Conservation (phyloP, 2,797 vertebrate species). For the Leptodactylus fallax region DNA sequence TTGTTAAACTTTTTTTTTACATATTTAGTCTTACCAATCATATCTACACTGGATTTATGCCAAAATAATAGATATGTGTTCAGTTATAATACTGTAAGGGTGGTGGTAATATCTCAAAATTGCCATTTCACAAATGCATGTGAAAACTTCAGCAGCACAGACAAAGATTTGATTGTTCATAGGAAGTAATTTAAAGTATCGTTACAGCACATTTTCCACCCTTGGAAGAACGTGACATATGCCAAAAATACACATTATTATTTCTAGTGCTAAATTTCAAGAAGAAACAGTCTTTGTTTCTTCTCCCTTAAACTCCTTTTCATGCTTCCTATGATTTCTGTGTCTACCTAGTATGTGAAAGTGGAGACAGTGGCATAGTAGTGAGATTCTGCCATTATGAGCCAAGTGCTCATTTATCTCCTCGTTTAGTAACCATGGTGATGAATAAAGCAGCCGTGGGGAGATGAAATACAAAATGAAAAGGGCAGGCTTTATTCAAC, state of each 20-base stretch:
- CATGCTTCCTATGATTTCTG: constrained; percentile 1
- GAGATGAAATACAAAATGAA: constrained; percentile 47
- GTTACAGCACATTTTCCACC: not conserved
- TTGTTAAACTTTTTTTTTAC: too few species aligned
- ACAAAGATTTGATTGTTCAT: not conserved
- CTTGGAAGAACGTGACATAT: not conserved
- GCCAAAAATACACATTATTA: constrained; percentile 4
- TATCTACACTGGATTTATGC: too few species aligned
- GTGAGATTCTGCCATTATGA: constrained; percentile 50
- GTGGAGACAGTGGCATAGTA: not conserved
- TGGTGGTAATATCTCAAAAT: too few species aligned
- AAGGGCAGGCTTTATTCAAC: constrained; percentile 45
- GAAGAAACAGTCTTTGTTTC: constrained; percentile 9
- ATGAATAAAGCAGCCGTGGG: constrained; percentile 53
- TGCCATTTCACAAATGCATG: too few species aligned
- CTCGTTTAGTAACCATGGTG: constrained; percentile 56
- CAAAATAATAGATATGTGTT: too few species aligned
- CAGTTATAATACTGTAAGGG: too few species aligned
- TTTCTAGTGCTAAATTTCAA: not conserved
- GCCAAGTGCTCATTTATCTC: constrained; percentile 54
- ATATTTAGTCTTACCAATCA: too few species aligned
- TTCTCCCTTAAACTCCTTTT: not conserved
- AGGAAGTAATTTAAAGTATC: not conserved
- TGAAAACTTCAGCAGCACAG: too few species aligned
- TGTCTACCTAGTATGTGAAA: constrained; percentile 35